Percentiles rank a stretch among this genome's conserved stretches.
phyloP scores from a whole-genome alignment of 2,888 invertebrate genomes.

The Ophonus ardosiacus region DNA sequence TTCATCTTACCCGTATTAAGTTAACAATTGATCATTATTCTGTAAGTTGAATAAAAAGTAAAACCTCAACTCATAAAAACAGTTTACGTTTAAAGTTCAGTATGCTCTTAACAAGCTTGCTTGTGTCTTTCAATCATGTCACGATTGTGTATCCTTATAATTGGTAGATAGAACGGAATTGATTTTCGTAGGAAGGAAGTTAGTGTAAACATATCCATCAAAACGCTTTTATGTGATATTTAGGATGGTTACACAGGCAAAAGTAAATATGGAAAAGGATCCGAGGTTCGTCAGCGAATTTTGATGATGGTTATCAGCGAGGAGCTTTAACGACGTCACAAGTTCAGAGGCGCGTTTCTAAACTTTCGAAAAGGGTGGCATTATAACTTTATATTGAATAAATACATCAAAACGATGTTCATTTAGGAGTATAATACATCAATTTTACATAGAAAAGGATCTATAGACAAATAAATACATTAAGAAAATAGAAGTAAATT shows the following conservation, averaged over 20 bases:
- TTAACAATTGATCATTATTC: neutral
- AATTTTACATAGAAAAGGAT: neutral
- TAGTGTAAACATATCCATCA: constrained; percentile 28
- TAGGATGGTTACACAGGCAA: neutral
- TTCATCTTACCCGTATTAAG: too few relatives aligned
- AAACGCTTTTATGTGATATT: constrained; percentile 32
- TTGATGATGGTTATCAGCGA: constrained; percentile 10
- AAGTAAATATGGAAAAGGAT: constrained; percentile 36
- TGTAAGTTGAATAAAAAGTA: neutral
- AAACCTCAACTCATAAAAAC: neutral
- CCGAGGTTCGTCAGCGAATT: constrained; percentile 29
- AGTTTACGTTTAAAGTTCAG: neutral
- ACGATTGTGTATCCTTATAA: constrained; percentile 6
- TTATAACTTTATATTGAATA: neutral
- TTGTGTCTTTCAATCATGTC: neutral
- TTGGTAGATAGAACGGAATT: constrained; percentile 17
- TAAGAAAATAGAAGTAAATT: neutral
- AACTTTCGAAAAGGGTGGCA: neutral
- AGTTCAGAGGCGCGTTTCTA: neutral
- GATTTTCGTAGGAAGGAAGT: constrained; percentile 23
- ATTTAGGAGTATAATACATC: neutral
- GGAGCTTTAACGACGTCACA: constrained; percentile 3
- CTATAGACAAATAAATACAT: neutral
- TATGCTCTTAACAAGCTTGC: neutral
- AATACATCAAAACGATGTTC: neutral